These are phyloP conservation scores for Percina caprodes DNA, from an alignment of 2,113 vertebrate species.

Conservation along the genomic window DNA sequence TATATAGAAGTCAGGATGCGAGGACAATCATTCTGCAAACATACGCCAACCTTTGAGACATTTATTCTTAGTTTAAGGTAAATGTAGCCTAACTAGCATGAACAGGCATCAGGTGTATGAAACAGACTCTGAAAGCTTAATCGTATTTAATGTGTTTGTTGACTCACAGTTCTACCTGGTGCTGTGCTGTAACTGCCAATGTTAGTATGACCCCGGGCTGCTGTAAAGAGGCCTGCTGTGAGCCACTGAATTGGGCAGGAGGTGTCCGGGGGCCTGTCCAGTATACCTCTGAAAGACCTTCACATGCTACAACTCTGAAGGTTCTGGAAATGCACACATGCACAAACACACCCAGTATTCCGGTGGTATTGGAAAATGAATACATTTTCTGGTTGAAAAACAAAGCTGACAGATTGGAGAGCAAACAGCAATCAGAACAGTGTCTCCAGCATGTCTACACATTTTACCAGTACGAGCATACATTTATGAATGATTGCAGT, in stretches of 20 bases:
- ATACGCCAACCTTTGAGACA: too few species aligned
- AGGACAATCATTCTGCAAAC: not conserved
- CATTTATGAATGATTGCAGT: slow-evolving; percentile 27
- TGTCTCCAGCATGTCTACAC: slow-evolving; percentile 52
- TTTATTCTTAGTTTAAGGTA: not conserved
- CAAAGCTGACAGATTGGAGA: slow-evolving; percentile 42
- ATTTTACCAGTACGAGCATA: not conserved
- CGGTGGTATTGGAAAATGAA: slow-evolving; percentile 5
- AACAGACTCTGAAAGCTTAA: slow-evolving; percentile 2
- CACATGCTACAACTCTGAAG: slow-evolving; percentile 5
- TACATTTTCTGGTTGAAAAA: slow-evolving; percentile 25
- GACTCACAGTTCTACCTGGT: slow-evolving; percentile 23
- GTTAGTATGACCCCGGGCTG: slow-evolving; percentile 4
- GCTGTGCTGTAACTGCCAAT: not conserved
- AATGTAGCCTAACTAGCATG: not conserved
- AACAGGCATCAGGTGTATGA: not conserved
- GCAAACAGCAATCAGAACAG: slow-evolving; percentile 27
- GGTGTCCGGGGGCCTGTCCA: slow-evolving; percentile 51
- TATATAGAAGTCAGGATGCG: not conserved
- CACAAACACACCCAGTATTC: slow-evolving; percentile 16
- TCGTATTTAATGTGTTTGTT: slow-evolving; percentile 44
- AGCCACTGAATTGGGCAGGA: slow-evolving; percentile 55
- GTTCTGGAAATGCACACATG: slow-evolving; percentile 5
- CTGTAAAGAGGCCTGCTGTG: slow-evolving; percentile 55
- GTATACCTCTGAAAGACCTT: slow-evolving; percentile 50